Evolutionary conservation across 2,113 vertebrate genomes (phyloP), one percentile per base, ranked within the genome.

Genomic region (Ciconia stormi): DNA sequence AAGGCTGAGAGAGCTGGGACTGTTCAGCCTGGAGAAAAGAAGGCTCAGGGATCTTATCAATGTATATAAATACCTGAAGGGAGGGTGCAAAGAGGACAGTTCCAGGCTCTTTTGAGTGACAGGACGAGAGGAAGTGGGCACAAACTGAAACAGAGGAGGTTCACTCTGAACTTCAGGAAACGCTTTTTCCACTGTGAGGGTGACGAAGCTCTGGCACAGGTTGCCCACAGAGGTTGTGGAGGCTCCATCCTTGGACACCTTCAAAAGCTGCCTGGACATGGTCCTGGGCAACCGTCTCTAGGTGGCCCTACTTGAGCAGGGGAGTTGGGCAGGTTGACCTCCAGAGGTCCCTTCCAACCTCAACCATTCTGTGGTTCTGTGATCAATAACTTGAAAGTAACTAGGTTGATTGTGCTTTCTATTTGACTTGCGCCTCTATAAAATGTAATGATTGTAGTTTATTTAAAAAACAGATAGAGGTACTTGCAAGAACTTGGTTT

Each of bases 151-250:
- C 34, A 40, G 16, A 18, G 21, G 9, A 73, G 13, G 4, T 73
- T 73, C n/a, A 15, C 19, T 66, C 34, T 56, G 46, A 66, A 65
- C 27, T 52, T 56, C 23, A 82, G 59, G n/a, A 81, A 72, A 29
- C 22, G 4, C 40, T 77, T 71, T 52, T 63, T 65, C 4, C 0
- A 0, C 46, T 78, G 16, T 44, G 55, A 27, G 16, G 5, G 7
- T 87, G 30, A 34, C 0, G 0, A 61, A 67, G 20, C 59, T 19
- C 27, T 69, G 29, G 34, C 26, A 66, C 16, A 71, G 27, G 25
- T 34, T 84, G 9, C 46, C 13, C 38, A 30, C 23, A 72, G 46
- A 70, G n/a, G 13, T 16, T 27, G 44, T 50, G n/a, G 22, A 42
- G 26, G 42, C 10, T 84, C 56, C 32, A 15, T 62, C 10, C 47